phyloP scores from a whole-genome alignment of 2,113 vertebrate species.

The Mobula hypostoma region DNA sequence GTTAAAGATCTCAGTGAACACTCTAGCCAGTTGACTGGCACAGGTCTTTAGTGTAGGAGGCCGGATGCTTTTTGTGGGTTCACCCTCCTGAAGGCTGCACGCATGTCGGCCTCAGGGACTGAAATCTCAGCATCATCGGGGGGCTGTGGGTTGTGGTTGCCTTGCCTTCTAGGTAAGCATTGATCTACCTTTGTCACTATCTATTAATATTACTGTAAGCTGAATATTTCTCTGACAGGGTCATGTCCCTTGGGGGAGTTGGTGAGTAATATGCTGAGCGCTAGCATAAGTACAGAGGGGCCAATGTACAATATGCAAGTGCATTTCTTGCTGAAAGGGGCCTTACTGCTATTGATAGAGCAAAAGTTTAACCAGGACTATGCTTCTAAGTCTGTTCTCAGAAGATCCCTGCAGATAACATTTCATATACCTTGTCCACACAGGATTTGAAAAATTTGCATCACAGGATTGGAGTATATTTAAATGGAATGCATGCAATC shows the following conservation, averaged over 20 bases:
- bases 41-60: too few relatives aligned
- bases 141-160: too few relatives aligned
- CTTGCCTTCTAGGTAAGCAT: background rate
- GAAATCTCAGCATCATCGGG: too few relatives aligned
- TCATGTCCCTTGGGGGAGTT: background rate
- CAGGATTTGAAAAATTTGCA: background rate
- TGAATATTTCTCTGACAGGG: background rate
- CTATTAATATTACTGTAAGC: background rate
- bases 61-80: too few relatives aligned
- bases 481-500: background rate
- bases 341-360: background rate
- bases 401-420: background rate
- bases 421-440: background rate
- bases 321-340: background rate
- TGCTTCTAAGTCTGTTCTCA: background rate
- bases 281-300: too few relatives aligned
- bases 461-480: background rate
- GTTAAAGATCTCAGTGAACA: too few relatives aligned
- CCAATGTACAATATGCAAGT: background rate
- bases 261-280: background rate
- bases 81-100: too few relatives aligned
- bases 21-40: too few relatives aligned
- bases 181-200: background rate
- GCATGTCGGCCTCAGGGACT: too few relatives aligned
- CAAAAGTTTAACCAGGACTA: background rate